phyloP scores from a whole-genome alignment of 2,888 invertebrate species.

The Charanyca ferruginea region DNA sequence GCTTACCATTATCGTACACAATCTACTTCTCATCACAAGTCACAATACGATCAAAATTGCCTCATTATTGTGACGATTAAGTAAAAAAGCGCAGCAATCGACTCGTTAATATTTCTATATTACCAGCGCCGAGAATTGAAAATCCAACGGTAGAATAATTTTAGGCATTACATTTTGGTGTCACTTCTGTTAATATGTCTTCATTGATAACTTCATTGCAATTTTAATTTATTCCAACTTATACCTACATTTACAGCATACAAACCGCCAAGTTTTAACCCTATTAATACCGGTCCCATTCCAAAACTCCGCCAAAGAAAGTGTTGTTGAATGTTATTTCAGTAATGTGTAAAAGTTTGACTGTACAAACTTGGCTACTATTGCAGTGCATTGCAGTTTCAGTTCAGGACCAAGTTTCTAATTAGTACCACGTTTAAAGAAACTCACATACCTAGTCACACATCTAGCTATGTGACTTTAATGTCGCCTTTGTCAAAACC shows the following conservation, averaged over 20 bases:
- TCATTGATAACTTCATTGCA: too few relatives aligned
- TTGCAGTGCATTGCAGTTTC: slow-evolving; percentile 57
- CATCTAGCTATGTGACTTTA: slow-evolving; percentile 32
- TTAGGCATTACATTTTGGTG: too few relatives aligned
- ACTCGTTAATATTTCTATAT: too few relatives aligned
- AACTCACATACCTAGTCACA: slow-evolving; percentile 28
- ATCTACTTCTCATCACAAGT: too few relatives aligned
- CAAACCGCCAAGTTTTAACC: slow-evolving; percentile 27
- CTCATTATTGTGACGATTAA: too few relatives aligned
- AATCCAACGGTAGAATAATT: too few relatives aligned
- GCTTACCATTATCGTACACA: too few relatives aligned
- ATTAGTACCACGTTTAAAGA: slow-evolving; percentile 65
- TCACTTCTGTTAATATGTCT: too few relatives aligned
- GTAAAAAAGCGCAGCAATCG: too few relatives aligned
- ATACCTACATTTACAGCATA: slow-evolving; percentile 1
- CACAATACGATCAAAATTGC: too few relatives aligned
- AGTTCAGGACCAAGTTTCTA: slow-evolving; percentile 65
- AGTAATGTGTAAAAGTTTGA: slow-evolving; percentile 51
- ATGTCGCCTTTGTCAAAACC: slow-evolving; percentile 22
- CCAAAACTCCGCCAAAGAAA: slow-evolving; percentile 39
- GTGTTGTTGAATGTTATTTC: slow-evolving; percentile 52
- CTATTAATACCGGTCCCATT: slow-evolving; percentile 47
- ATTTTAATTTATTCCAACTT: background rate
- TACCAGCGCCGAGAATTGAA: too few relatives aligned
- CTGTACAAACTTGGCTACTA: slow-evolving; percentile 46